phyloP scores from a whole-genome alignment of 2,113 vertebrate genomes.

The Gallinago paraguaiae region DNA sequence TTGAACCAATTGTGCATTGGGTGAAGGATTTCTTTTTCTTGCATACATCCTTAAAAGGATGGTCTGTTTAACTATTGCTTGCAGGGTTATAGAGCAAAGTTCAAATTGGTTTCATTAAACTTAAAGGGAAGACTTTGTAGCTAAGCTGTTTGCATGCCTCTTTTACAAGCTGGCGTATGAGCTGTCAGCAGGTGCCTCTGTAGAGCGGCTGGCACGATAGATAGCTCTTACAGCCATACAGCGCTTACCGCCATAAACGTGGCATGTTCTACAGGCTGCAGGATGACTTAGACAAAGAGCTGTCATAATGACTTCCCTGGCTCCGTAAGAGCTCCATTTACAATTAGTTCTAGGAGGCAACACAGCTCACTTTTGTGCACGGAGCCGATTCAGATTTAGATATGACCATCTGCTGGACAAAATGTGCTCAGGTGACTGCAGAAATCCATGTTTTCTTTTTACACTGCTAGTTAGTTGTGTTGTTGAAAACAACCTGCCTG shows the following conservation, averaged over 20 bases:
- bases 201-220: conserved; percentile 58
- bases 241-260: conserved; percentile 57
- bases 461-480: not conserved
- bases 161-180: conserved; percentile 62
- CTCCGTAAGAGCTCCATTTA: not conserved
- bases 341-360: not conserved
- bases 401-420: not conserved
- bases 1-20: not conserved
- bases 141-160: conserved; percentile 46
- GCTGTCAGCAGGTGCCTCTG: conserved; percentile 70
- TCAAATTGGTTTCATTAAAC: conserved; percentile 22
- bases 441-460: not conserved
- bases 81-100: conserved; percentile 2
- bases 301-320: not conserved
- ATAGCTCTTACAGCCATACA: conserved; percentile 48
- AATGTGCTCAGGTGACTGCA: not conserved
- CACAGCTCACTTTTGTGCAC: not conserved
- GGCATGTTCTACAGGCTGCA: conserved; percentile 56
- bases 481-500: not conserved
- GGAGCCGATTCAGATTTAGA: not conserved
- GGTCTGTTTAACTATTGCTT: not conserved
- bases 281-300: conserved; percentile 46
- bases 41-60: not conserved
- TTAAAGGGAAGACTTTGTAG: conserved; percentile 44
- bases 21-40: not conserved